phyloP scores from a whole-genome alignment of 1,140 invertebrate genomes.

The Galendromus occidentalis region DNA sequence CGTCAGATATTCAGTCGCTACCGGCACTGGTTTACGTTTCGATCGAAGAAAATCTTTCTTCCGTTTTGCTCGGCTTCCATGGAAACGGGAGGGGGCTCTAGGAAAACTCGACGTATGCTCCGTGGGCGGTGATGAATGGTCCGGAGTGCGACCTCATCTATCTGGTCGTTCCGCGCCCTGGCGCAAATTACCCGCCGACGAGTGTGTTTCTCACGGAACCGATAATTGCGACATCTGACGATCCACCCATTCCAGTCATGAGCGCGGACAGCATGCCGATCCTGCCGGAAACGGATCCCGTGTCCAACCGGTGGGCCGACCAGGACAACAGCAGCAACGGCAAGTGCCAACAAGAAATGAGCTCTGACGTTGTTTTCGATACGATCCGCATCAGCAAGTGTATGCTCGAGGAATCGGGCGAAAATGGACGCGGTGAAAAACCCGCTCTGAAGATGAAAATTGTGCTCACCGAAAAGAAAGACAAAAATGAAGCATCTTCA shows the following conservation, averaged over 20 bases:
- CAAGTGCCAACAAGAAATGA: background rate
- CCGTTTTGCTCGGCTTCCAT: too few species aligned
- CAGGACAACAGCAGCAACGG: background rate
- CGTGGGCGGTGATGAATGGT: too few species aligned
- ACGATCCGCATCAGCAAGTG: background rate
- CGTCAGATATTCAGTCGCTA: too few species aligned
- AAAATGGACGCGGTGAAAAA: background rate
- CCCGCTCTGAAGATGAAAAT: background rate
- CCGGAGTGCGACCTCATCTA: too few species aligned
- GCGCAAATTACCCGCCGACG: too few species aligned
- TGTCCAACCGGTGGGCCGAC: background rate
- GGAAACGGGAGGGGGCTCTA: too few species aligned
- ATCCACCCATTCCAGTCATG: background rate
- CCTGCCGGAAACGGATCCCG: background rate
- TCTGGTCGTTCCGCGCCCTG: too few species aligned
- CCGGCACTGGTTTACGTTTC: too few species aligned
- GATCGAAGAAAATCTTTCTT: too few species aligned
- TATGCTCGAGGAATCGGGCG: background rate
- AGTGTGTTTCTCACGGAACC: too few species aligned
- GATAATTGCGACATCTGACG: background rate
- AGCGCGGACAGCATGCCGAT: conserved; percentile 1
- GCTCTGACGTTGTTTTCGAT: background rate
- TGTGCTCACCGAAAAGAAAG: background rate
- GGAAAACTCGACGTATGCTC: too few species aligned
- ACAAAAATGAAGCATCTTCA: background rate